A percentile compares a stretch with the other conserved stretches of the same genome.
Conservation (phyloP, 2,888 invertebrate species). For the Gastrophysa polygoni region DNA sequence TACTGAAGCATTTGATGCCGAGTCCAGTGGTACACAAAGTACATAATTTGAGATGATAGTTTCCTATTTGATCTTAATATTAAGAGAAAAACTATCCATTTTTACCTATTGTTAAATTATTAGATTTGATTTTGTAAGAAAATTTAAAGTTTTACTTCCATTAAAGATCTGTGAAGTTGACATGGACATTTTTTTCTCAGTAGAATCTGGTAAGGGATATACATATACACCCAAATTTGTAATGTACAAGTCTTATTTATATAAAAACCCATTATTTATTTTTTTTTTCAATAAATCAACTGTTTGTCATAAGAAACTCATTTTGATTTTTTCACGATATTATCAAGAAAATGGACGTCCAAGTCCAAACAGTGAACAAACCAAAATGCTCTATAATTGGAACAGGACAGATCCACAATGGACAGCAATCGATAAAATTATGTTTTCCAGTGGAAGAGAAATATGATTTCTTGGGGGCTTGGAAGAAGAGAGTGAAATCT, state of each 20-base stretch:
- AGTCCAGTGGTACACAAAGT: conserved; percentile 45
- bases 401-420: too few species aligned
- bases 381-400: too few species aligned
- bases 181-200: neutral
- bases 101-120: conserved; percentile 4
- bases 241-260: neutral
- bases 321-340: too few species aligned
- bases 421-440: too few species aligned
- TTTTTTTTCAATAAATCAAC: neutral
- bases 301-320: too few species aligned
- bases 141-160: neutral
- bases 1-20: conserved; percentile 57
- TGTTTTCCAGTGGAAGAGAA: too few species aligned
- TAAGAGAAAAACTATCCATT: conserved; percentile 17
- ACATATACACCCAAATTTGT: neutral
- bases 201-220: neutral
- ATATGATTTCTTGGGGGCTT: too few species aligned
- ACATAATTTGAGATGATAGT: conserved; percentile 40
- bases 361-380: too few species aligned
- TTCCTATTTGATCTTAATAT: neutral
- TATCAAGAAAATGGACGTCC: too few species aligned
- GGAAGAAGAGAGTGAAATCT: too few species aligned
- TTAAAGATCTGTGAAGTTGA: neutral
- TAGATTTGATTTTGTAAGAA: neutral
- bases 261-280: neutral